phyloP scores from a whole-genome alignment of 2,113 vertebrate species.

The Boulengeromyrus knoepffleri region DNA sequence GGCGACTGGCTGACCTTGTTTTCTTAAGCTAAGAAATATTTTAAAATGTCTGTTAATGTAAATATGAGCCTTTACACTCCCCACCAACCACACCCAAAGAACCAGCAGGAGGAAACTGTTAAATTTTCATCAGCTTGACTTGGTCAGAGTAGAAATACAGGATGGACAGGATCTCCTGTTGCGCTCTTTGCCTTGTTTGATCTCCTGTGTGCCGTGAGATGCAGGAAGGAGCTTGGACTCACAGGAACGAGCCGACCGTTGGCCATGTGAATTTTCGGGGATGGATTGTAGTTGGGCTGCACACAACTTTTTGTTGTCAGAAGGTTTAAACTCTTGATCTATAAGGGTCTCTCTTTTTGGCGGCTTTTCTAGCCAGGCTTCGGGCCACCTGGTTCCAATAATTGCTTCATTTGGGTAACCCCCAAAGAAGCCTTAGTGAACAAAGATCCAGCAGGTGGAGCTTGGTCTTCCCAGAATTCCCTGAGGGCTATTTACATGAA shows the following conservation, averaged over 20 bases:
- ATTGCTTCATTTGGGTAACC: neutral
- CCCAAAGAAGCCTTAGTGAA: neutral
- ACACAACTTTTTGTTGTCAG: neutral
- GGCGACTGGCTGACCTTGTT: neutral
- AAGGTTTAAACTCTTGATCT: neutral
- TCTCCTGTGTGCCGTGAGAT: neutral
- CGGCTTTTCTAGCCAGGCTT: neutral
- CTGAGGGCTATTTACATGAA: neutral
- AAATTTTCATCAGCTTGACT: neutral
- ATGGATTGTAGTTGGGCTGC: neutral
- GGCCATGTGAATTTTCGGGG: neutral
- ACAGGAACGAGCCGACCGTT: neutral
- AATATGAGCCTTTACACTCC: neutral
- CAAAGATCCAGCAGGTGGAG: slow-evolving; percentile 8
- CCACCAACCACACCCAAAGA: neutral
- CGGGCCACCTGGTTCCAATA: neutral
- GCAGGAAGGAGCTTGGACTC: neutral
- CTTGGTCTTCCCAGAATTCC: neutral
- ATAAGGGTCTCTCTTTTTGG: neutral
- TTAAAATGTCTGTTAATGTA: neutral
- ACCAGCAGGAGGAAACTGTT: neutral
- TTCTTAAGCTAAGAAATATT: neutral
- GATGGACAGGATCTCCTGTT: neutral
- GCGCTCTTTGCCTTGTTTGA: neutral
- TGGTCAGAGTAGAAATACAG: neutral